Base-by-base conservation (phyloP, 2,113 vertebrate genomes). In the Platichthys flesus region DNA sequence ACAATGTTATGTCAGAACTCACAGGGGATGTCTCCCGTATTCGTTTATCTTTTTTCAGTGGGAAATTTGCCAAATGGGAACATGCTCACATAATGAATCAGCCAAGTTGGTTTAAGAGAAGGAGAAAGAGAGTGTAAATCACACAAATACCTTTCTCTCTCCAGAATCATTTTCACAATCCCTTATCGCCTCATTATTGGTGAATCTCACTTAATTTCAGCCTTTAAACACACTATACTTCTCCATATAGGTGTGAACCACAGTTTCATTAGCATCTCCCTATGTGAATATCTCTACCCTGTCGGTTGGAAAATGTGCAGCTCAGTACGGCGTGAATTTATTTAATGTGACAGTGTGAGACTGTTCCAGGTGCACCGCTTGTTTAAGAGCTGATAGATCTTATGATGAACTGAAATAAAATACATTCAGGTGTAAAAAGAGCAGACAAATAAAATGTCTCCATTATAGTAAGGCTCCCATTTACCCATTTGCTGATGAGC, bases 141-240 rank as follows among this genome's bases (percentile, higher is more conserved):
- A 64, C 78, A 71, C 45, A 57, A 71, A 85, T 78, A 70, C 76
- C 74, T 77, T 37, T 82, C 40, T 35, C 71, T 70, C 62, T 74
- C 18, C 64, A 45, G 75, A 62, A 76, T 69, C 67, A 35, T 70
- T 79, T 78, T 73, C 78, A 77, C 51, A 62, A 56, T 69, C 31
- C 71, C 69, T 60, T 20, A 47, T 64, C 59, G 74, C 24, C 67
- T 88, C 78, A 77, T 87, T 84, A 79, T 80, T 56, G 13, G 70
- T 76, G 85, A 82, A 85, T 86, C 58, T 49, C 70, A 74, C 58
- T 81, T 80, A 79, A 78, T 71, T 86, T 74, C 26, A 74, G 59
- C 60, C 56, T 83, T 78, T 70, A 76, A 80, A 79, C 35, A 68
- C 59, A 70, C 14, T 16, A 52, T 60, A 67, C 58, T 45, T 81